Conservation (phyloP, 2,113 vertebrate genomes). For the Sinocyclocheilus anophthalmus region DNA sequence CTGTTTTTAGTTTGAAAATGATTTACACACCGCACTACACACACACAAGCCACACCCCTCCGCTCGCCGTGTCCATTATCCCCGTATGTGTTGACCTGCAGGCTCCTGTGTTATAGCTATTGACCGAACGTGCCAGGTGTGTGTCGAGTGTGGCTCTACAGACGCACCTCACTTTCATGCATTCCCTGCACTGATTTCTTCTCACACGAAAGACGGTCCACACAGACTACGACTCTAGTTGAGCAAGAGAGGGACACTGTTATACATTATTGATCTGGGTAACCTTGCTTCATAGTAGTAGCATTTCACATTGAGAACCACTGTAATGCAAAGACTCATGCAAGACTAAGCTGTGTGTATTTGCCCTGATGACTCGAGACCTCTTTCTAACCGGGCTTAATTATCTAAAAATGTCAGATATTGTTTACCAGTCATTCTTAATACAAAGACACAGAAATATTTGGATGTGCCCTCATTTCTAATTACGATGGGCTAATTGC, state of each 20-base stretch:
- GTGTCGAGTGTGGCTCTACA: too few species aligned
- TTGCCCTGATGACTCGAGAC: conserved; percentile 27
- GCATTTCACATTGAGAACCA: not conserved
- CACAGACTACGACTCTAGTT: too few species aligned
- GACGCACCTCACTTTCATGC: too few species aligned
- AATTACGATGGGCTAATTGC: conserved; percentile 50
- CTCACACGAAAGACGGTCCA: too few species aligned
- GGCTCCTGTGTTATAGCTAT: too few species aligned
- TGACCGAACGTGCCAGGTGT: too few species aligned
- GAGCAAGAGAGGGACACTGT: not conserved
- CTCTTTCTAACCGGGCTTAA: conserved; percentile 45
- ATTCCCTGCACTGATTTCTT: too few species aligned
- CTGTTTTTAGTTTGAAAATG: too few species aligned
- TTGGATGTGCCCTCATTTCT: conserved; percentile 18
- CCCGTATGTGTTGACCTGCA: too few species aligned
- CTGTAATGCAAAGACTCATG: not conserved
- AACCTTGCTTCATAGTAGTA: not conserved
- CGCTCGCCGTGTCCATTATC: too few species aligned
- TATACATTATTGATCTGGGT: not conserved
- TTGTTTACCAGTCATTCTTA: conserved; percentile 40
- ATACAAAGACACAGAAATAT: conserved; percentile 28
- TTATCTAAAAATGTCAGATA: conserved; percentile 48
- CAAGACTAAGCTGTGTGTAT: not conserved
- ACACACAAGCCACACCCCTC: too few species aligned
- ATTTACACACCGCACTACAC: too few species aligned